Percentiles rank a stretch among this genome's conserved stretches.
Evolutionary conservation across 2,888 invertebrate species (phyloP).

Genomic region (Tetragonula carbonaria): DNA sequence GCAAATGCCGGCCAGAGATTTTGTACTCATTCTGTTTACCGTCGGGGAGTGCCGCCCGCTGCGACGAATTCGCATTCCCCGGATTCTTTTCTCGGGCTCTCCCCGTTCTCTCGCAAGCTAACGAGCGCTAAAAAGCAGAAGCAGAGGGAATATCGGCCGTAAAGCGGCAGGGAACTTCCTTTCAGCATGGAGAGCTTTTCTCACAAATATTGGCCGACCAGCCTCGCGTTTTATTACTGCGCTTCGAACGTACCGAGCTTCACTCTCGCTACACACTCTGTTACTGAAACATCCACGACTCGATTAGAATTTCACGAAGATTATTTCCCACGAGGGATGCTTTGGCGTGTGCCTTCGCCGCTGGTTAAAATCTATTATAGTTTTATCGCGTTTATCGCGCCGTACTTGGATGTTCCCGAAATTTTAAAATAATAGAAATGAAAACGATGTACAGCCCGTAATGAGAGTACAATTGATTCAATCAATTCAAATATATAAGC

Average conservation of each 20-base stretch:
- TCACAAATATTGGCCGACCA: background rate
- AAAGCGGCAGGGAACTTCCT: background rate
- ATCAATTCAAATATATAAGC: no score
- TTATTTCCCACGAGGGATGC: background rate
- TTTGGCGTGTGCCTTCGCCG: background rate
- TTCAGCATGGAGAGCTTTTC: background rate
- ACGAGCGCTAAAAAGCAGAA: background rate
- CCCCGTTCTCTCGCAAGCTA: background rate
- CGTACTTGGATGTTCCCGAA: no score
- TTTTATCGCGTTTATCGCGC: no score
- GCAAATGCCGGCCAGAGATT: slow-evolving; percentile 6
- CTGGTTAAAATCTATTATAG: background rate
- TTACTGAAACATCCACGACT: background rate
- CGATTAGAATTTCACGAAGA: background rate
- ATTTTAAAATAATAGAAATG: no score
- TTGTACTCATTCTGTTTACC: slow-evolving; percentile 33
- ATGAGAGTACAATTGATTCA: no score
- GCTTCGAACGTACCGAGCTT: background rate
- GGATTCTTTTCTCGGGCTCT: background rate
- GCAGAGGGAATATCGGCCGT: background rate
- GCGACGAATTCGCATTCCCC: background rate
- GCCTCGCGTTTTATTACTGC: background rate
- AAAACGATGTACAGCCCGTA: no score
- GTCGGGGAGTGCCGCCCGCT: background rate
- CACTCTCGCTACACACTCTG: background rate